Base-by-base conservation (phyloP, 1,140 invertebrate genomes). In the Pissodes strobi region DNA sequence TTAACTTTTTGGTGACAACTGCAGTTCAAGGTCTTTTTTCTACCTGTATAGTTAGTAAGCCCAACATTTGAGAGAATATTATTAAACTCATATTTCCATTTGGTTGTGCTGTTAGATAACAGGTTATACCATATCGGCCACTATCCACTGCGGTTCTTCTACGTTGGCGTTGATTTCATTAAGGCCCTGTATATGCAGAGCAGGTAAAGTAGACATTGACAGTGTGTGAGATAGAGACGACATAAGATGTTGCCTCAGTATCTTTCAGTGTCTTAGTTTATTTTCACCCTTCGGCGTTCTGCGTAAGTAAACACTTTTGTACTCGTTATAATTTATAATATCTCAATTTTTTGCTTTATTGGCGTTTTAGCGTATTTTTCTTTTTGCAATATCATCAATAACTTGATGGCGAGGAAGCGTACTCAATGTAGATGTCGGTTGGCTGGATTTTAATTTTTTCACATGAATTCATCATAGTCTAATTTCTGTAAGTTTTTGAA, bases 61-160 rank as follows among this genome's bases (percentile, higher is more conserved):
- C 56, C 22, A 53, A 27, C 22, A 19, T 52, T 62, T 55, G 60
- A 62, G 46, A 23, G 60, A 39, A 18, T 56, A 49, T 55, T 37
- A 39, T 43, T 51, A 64, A 55, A 64, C 61, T 64, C 49, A 62
- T 53, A 64, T 64, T 64, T 64, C 58, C 43, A 41, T 62, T 62
- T 62, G 59, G 59, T 62, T 62, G 59, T 62, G 59, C 49, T 49
- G 61, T 64, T 64, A 48, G 27, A 52, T 64, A 56, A 64, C 61
- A 64, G 61, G 61, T 64, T 43, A 41, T 52, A 38, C 39, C 37
- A 23, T 60, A 38, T 38, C 49, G 59, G 23, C 59, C 45, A 62
- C 34, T 62, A 55, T 55, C 61, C 30, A 25, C 51, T 48, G 61
- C 61, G 39, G 21, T 38, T 55, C 51, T 39, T 62, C 59, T 46